These are phyloP conservation scores for Chaetorhynchus papuensis DNA, from an alignment of 2,113 vertebrate species.

Conservation along the genomic window DNA sequence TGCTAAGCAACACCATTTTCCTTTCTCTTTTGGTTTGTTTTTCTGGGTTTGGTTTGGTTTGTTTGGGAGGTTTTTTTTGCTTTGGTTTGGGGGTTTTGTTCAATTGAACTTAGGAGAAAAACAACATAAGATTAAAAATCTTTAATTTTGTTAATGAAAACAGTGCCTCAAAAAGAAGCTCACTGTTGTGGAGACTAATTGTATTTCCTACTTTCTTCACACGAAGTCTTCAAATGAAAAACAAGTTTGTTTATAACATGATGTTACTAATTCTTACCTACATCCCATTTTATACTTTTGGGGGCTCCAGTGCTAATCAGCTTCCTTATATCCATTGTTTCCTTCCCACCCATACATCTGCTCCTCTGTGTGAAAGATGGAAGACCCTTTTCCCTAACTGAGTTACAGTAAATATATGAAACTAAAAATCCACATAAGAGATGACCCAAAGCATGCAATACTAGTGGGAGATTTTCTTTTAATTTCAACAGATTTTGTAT, in stretches of 20 bases:
- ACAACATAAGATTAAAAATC: not conserved
- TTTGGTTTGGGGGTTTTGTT: not conserved
- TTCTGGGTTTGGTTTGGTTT: not conserved
- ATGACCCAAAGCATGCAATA: not conserved
- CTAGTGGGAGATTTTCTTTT: not conserved
- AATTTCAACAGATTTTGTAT: not conserved
- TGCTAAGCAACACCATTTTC: conserved; percentile 64
- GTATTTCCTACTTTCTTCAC: not conserved
- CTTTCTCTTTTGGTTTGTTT: not conserved
- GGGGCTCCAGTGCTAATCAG: not conserved
- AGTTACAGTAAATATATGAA: not conserved
- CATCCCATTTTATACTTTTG: not conserved
- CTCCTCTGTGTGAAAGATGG: not conserved
- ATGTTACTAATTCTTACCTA: not conserved
- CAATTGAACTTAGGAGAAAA: not conserved
- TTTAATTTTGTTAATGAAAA: not conserved
- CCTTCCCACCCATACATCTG: not conserved
- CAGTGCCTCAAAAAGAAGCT: not conserved
- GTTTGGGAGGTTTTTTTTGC: not conserved
- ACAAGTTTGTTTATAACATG: not conserved
- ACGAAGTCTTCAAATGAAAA: not conserved
- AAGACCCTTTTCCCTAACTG: not conserved
- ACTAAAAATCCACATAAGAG: not conserved
- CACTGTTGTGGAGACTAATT: not conserved
- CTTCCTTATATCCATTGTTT: not conserved